Percentiles rank a stretch among this genome's conserved stretches.
These are phyloP conservation scores for Microcebus jonahi DNA, from an alignment of 2,113 vertebrate species.

Conservation along the genomic window DNA sequence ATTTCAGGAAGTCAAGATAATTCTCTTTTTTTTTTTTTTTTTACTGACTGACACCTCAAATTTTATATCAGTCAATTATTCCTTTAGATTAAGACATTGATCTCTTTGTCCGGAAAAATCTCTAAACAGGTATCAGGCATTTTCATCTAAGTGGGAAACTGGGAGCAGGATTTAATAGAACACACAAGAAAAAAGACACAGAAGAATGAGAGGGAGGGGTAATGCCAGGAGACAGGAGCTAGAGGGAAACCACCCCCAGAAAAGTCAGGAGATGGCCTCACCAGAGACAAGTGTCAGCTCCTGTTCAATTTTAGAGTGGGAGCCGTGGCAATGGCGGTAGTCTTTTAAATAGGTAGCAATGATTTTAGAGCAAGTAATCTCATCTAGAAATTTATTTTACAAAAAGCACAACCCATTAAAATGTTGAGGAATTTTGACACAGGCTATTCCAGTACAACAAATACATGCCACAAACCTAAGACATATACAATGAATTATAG, in stretches of 20 bases:
- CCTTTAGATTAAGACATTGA: constrained; percentile 35
- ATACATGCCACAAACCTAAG: not conserved
- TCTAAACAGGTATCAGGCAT: not conserved
- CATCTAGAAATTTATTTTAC: not conserved
- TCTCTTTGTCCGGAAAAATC: constrained; percentile 16
- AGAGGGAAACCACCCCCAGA: not conserved
- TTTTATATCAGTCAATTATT: constrained; percentile 43
- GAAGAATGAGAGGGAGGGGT: not conserved
- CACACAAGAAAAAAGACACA: not conserved
- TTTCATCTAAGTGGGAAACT: not conserved
- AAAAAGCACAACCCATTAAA: not conserved
- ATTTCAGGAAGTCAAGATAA: constrained; percentile 60
- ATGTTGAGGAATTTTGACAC: not conserved
- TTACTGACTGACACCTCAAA: not conserved
- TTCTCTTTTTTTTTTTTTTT: constrained; percentile 16
- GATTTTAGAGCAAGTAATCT: not conserved
- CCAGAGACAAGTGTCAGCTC: not conserved
- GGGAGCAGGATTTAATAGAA: not conserved
- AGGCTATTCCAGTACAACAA: not conserved
- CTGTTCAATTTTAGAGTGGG: not conserved
- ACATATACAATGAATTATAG: not conserved
- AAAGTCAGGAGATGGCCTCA: not conserved
- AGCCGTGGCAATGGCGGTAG: not conserved
- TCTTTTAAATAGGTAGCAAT: not conserved
- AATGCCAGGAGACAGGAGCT: not conserved